Base-by-base conservation (phyloP, 2,797 vertebrate species). In the Betta splendens region DNA sequence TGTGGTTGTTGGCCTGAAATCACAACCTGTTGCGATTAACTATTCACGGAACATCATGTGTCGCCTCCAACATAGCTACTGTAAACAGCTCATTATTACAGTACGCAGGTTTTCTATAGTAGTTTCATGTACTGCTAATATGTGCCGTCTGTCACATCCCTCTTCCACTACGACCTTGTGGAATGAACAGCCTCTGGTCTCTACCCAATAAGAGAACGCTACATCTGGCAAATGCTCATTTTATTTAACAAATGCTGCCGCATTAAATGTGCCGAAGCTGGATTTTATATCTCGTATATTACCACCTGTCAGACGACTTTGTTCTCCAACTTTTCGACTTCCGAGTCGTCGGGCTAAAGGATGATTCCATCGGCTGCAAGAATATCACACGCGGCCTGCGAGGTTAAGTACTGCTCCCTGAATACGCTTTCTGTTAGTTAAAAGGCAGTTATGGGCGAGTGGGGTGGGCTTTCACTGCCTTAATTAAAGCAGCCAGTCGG, bases 401-500 rank as follows among this genome's bases (percentile, higher is more conserved):
- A 64, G 47, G 52, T 68, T 50, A 75, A 65, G 46, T 42, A 12
- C 49, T 31, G 38, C 62, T 81, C 43, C 51, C 59, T 26, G 37
- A 72, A 49, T 53, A 17, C 56, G 9, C 43, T 40, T 70, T 25
- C 17, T 54, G 31, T 52, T 49, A 46, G 40, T 75, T 75, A 70
- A 65, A 68, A 45, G 57, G 28, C 59, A 31, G 60, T 13, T 20
- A 23, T 5, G 17, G 18, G 28, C 46, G 42, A 9, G 9, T 33
- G 16, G 23, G 53, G 7, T 5, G 22, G 9, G 29, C 33, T 47
- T 48, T 47, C 37, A 44, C 38, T 16, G n/a, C 42, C 43, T 13
- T 72, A 67, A 72, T 77, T 80, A 82, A 79, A 48, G 40, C 47
- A 36, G 6, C 25, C 57, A 51, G 44, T n/a, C 61, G 45, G 35